phyloP scores from a whole-genome alignment of 2,113 vertebrate genomes.

The Pelmatolapia mariae region DNA sequence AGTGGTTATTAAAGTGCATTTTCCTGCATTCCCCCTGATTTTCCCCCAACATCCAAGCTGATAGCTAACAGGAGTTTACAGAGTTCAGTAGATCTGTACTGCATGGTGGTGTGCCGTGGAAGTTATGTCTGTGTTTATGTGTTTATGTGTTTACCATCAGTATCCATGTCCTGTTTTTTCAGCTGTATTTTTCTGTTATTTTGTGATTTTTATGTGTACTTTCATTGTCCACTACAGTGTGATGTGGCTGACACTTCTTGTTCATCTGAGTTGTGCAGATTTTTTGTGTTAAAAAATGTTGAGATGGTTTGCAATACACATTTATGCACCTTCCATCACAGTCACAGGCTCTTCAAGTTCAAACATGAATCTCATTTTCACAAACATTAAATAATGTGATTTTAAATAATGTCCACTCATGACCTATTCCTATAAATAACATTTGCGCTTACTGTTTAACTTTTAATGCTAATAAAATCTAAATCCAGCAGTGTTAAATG shows the following conservation, averaged over 20 bases:
- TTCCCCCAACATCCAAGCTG: background rate
- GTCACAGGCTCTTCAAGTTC: background rate
- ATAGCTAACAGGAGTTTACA: constrained; percentile 4
- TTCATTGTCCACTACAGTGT: background rate
- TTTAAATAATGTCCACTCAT: background rate
- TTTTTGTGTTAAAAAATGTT: background rate
- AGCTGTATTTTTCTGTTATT: background rate
- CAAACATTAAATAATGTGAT: background rate
- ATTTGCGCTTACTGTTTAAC: background rate
- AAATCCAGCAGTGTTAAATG: background rate
- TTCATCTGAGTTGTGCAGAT: background rate
- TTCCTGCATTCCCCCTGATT: background rate
- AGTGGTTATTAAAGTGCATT: background rate
- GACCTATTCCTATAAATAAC: background rate
- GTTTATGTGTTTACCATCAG: background rate
- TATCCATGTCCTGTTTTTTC: background rate
- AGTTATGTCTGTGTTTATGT: background rate
- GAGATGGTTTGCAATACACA: background rate
- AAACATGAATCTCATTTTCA: background rate
- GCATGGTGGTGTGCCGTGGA: constrained; percentile 44
- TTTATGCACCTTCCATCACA: background rate
- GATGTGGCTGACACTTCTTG: background rate
- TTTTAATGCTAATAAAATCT: background rate
- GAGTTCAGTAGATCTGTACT: constrained; percentile 75
- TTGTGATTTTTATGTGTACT: background rate